Evolutionary conservation across 2,888 invertebrate genomes (phyloP).

Genomic region (Tricholauxania praeusta): DNA sequence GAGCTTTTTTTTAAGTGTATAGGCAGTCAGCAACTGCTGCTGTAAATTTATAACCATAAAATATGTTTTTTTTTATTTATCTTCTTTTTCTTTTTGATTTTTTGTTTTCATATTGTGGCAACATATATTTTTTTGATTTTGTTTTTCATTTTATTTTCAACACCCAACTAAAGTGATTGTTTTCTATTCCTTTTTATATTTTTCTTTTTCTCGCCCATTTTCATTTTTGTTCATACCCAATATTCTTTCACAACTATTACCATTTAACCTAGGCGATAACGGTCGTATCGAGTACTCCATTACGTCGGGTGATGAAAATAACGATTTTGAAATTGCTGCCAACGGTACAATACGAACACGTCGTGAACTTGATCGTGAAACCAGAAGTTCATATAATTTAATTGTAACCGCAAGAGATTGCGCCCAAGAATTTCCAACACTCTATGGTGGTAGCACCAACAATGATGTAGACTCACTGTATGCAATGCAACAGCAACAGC

Average conservation of each 20-base stretch:
- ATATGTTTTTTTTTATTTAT: too few species aligned
- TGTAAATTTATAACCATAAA: not conserved
- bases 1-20: too few species aligned
- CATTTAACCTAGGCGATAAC: slow-evolving; percentile 77
- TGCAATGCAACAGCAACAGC: slow-evolving; percentile 35
- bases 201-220: slow-evolving; percentile 25
- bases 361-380: slow-evolving; percentile 85
- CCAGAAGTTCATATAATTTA: slow-evolving; percentile 83
- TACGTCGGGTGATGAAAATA: slow-evolving; percentile 82
- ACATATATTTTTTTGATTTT: too few species aligned
- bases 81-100: too few species aligned
- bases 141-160: slow-evolving; percentile 12
- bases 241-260: slow-evolving; percentile 21
- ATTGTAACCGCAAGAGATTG: slow-evolving; percentile 88
- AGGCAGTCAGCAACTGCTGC: not conserved
- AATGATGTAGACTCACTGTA: slow-evolving; percentile 8
- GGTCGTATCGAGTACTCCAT: slow-evolving; percentile 86
- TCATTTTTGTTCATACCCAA: not conserved
- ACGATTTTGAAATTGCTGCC: slow-evolving; percentile 82
- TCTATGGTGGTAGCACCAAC: slow-evolving; percentile 39
- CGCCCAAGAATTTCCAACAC: slow-evolving; percentile 73
- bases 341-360: slow-evolving; percentile 89
- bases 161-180: slow-evolving; percentile 2
- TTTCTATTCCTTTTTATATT: slow-evolving; percentile 33
- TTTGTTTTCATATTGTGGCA: too few species aligned